Base-by-base conservation (phyloP, 2,888 invertebrate genomes). In the Dryobotodes eremita region DNA sequence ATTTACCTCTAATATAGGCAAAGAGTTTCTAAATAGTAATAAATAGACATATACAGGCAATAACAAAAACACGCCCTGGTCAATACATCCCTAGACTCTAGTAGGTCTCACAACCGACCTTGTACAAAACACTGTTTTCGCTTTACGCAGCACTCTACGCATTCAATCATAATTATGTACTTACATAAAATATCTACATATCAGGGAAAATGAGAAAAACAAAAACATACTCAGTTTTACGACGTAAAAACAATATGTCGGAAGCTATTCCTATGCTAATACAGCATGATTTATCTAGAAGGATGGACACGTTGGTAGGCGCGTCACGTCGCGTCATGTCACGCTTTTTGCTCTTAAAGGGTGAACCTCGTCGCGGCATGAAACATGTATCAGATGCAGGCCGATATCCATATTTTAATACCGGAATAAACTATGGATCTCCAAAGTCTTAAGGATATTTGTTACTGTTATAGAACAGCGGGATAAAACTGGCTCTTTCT, bases 211-310 rank as follows among this genome's bases (percentile, higher is more conserved):
- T 70, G 55, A 78, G 26, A 72, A 76, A 74, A 84, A 86, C 53
- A 76, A 53, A 68, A 70, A 77, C 55, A 69, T 26, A 48, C 71
- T 59, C 59, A 23, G 36, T 66, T 76, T 79, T 79, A 79, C 64
- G 79, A 64, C 68, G 53, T 71, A 79, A 86, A 80, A 79, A 83
- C 75, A 83, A 71, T 74, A 86, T 76, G 79, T 76, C 68, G 71
- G 86, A 77, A 74, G 80, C 80, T 80, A 68, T 87, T 80, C 83
- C 75, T 83, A 88, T 87, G 87, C 73, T 87, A 89, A 88, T 83
- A 71, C 75, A 64, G 42, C 57, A 82, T 83, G 78, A 80, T 81
- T 79, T 87, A 88, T 87, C 84, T 77, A 73, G 65, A 61, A 74
- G 75, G 76, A 83, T 74, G 82, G 75, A 70, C 71, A 75, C 71